Base-by-base conservation (phyloP, 2,888 invertebrate genomes). In the Linyphia triangularis region DNA sequence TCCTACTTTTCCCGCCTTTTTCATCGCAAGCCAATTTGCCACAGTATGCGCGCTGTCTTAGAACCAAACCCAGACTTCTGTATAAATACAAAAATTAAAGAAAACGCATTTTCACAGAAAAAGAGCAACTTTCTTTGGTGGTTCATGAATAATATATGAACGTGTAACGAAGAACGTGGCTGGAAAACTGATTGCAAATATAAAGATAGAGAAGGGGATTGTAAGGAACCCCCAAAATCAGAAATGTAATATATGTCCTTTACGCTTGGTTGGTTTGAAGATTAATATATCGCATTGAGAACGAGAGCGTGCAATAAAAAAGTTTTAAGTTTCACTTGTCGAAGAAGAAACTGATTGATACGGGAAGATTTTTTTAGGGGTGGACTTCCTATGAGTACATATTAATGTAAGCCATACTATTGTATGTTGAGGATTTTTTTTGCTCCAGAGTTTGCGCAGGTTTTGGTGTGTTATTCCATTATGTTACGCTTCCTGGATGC, bases 201-300 rank as follows among this genome's bases (percentile, higher is more conserved):
- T 19, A 30, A 51, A 24, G 24, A 65, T 28, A 61, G 26, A 59
- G 19, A 59, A 19, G 13, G 40, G 57, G 40, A 86, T 6, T 13
- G n/a, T 16, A 16, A 51, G n/a, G 75, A 75, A 81, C 37, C 59
- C 26, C 16, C n/a, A n/a, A n/a, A 59, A 57, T 59, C 40, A 88
- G 81, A 81, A 82, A 88, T 88, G 79, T 59, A 88, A 88, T 88
- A 88, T 81, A 63, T 67, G 72, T 81, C 81, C 67, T 61, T 73
- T 40, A 43, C 81, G 86, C 81, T 51, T 28, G 28, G 81, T 40
- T 88, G 86, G 30, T 22, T 51, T 43, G 57, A 51, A 75, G 81
- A 88, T 88, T 88, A 88, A 88, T 88, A 88, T 88, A 88, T 86
- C 86, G 43, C 43, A 86, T 82, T 81, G 81, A 69, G 40, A 2